A percentile compares a stretch with the other conserved stretches of the same genome.
These are phyloP conservation scores for Anadara kagoshimensis DNA, from an alignment of 1,140 invertebrate species.

Conservation along the genomic window DNA sequence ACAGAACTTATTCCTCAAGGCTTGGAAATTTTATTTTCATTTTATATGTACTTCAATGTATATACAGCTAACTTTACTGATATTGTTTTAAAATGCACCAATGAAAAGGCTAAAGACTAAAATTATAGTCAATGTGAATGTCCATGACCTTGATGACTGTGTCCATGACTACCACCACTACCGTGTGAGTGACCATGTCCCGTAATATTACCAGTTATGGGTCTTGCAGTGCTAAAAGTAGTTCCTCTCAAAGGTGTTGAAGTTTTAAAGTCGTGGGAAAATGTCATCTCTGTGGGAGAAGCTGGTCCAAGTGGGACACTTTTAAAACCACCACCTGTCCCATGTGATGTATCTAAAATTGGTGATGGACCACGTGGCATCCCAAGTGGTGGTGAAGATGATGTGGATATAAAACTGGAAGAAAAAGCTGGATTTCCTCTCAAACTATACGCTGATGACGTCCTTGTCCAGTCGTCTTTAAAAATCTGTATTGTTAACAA, in stretches of 20 bases:
- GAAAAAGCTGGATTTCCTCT: constrained; percentile 41
- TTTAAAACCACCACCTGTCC: neutral
- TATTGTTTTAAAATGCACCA: too few species aligned
- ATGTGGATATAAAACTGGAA: constrained; percentile 22
- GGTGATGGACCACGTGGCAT: constrained; percentile 36
- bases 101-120: too few species aligned
- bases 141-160: constrained; percentile 35
- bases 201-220: neutral
- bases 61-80: too few species aligned
- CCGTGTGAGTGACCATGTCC: constrained; percentile 13
- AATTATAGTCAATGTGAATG: constrained; percentile 18
- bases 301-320: constrained; percentile 3
- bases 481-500: constrained; percentile 79
- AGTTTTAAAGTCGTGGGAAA: constrained; percentile 12
- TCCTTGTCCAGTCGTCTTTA: constrained; percentile 76
- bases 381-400: constrained; percentile 4
- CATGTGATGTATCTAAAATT: constrained; percentile 26
- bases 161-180: constrained; percentile 21
- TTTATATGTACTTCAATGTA: too few species aligned
- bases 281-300: neutral
- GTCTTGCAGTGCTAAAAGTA: neutral
- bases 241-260: constrained; percentile 13
- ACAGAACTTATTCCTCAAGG: too few species aligned
- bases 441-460: constrained; percentile 50
- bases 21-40: too few species aligned